A percentile compares a stretch with the other conserved stretches of the same genome.
Conservation (phyloP, 2,113 vertebrate genomes). For the Egretta garzetta region DNA sequence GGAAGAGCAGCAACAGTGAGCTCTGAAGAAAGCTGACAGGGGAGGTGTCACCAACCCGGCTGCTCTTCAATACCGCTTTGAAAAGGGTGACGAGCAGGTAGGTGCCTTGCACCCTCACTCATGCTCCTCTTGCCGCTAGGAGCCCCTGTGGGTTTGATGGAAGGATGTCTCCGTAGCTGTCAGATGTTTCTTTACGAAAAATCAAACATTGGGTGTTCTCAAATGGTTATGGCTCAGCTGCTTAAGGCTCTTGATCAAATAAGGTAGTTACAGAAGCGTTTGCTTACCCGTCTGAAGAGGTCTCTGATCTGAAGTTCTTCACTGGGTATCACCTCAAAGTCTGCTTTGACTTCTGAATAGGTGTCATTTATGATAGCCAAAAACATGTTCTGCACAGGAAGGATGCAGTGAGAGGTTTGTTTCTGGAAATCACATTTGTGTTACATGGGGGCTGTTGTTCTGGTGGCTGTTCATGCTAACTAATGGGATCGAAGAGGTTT, state of each 20-base stretch:
- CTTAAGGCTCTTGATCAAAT: not conserved
- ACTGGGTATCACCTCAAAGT: constrained; percentile 53
- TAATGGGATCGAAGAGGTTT: not conserved
- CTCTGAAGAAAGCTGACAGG: not conserved
- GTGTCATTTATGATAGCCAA: constrained; percentile 78
- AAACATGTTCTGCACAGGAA: constrained; percentile 73
- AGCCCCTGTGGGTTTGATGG: not conserved
- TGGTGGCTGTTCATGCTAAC: not conserved
- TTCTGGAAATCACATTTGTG: not conserved
- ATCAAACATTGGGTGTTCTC: not conserved
- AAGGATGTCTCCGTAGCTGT: not conserved
- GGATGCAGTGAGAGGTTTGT: not conserved
- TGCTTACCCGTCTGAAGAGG: constrained; percentile 65
- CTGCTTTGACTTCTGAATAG: constrained; percentile 76
- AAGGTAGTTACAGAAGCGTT: not conserved
- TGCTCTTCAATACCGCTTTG: not conserved
- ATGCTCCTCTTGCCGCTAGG: not conserved
- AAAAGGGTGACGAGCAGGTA: not conserved
- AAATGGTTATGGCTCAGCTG: not conserved
- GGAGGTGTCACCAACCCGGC: not conserved
- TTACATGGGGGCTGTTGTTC: not conserved
- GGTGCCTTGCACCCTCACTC: not conserved
- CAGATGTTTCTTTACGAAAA: not conserved
- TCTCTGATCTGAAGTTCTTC: constrained; percentile 59
- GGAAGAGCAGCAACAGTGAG: not conserved